A percentile compares a stretch with the other conserved stretches of the same genome.
These are phyloP conservation scores for Corynorhinus townsendii DNA, from an alignment of 2,113 vertebrate species.

Conservation along the genomic window DNA sequence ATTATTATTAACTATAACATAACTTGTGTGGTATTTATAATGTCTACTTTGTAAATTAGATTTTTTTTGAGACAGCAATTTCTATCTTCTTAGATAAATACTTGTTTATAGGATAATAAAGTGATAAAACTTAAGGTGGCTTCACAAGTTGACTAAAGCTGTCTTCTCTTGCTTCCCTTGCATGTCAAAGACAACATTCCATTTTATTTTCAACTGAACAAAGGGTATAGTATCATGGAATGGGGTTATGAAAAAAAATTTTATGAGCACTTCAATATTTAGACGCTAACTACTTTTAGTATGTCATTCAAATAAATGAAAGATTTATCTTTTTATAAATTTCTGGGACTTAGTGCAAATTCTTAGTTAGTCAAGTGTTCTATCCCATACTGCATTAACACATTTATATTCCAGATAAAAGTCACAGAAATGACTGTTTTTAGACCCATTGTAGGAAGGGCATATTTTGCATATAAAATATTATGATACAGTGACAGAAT, in stretches of 20 bases:
- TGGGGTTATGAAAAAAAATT: not conserved
- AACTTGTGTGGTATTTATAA: not conserved
- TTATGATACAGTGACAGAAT: slow-evolving; percentile 73
- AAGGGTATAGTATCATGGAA: not conserved
- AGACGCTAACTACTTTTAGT: slow-evolving; percentile 36
- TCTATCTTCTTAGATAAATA: slow-evolving; percentile 23
- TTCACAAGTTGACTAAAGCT: not conserved
- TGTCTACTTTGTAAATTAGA: not conserved
- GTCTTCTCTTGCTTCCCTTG: not conserved
- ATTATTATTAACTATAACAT: not conserved
- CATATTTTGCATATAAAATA: slow-evolving; percentile 76
- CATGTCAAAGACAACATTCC: not conserved
- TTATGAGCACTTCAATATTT: slow-evolving; percentile 36
- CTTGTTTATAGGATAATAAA: slow-evolving; percentile 16
- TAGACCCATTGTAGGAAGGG: slow-evolving; percentile 68
- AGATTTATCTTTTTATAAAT: slow-evolving; percentile 55
- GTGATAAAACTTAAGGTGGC: not conserved
- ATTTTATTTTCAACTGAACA: not conserved
- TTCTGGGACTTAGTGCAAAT: slow-evolving; percentile 43
- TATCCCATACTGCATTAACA: slow-evolving; percentile 59
- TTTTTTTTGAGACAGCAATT: slow-evolving; percentile 14
- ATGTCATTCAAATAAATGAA: slow-evolving; percentile 34
- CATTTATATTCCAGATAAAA: slow-evolving; percentile 67
- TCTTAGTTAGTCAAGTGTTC: slow-evolving; percentile 49
- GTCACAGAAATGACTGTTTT: slow-evolving; percentile 67